Conservation (phyloP, 1,140 invertebrate species). For the Coptotermes formosanus region DNA sequence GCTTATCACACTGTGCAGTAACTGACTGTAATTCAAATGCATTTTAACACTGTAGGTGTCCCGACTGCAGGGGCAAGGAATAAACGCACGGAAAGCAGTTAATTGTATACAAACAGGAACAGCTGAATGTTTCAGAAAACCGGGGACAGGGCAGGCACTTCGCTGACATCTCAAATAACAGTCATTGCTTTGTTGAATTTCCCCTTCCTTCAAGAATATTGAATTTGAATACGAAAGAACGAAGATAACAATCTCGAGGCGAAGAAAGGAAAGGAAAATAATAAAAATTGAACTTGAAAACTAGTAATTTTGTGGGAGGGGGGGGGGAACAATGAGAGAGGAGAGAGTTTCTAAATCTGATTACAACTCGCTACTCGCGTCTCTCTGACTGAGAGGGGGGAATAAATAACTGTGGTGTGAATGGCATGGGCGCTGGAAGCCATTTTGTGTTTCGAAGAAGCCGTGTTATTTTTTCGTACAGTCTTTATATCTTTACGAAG, state of each 20-base stretch:
- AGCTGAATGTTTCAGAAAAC: no score
- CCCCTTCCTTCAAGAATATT: background rate
- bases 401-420: background rate
- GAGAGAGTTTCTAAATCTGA: background rate
- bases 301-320: constrained; percentile 27
- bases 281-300: constrained; percentile 24
- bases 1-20: no score
- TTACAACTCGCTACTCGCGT: background rate
- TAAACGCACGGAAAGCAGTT: background rate
- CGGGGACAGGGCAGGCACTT: background rate
- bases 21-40: no score
- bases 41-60: no score
- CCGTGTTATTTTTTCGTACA: no score
- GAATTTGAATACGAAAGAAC: constrained; percentile 27
- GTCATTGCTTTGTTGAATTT: background rate
- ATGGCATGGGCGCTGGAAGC: background rate
- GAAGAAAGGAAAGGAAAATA: background rate
- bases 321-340: background rate
- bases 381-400: background rate
- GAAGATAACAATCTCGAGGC: constrained; percentile 17
- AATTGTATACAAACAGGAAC: background rate
- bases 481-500: no score
- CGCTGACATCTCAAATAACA: background rate
- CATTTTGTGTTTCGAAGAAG: background rate
- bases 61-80: background rate